Base-by-base conservation (phyloP, 1,140 invertebrate genomes). In the Hyles vespertilio region DNA sequence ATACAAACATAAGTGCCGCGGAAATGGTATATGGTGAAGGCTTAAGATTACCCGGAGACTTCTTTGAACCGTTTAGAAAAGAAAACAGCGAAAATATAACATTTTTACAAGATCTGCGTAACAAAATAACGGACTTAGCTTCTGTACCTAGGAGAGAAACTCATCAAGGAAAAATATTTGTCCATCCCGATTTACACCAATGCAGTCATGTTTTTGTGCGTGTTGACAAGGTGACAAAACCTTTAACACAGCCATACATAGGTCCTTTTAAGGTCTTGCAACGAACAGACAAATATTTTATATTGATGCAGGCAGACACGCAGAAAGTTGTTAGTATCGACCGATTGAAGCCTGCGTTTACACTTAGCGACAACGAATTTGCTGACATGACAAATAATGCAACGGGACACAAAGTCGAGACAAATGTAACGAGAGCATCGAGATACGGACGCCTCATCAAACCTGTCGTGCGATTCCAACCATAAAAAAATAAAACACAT, bases 41-140 rank as follows among this genome's bases (percentile, higher is more conserved):
- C 8, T 40, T 61, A 45, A 32, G 59, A 22, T 56, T 61, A 5
- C 50, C 52, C 5, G 59, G 53, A 2, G 46, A 61, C 32, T 61
- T 61, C 22, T 61, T 32, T 32, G 22, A 55, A 45, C 36, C 52
- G 40, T 46, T 45, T 32, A 55, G 53, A 22, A 22, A 22, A 22
- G 22, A 22, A 22, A 22, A 22, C 22, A 22, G 22, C 22, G 22
- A 22, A 22, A 22, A 22, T 22, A 22, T 22, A 22, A 22, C 22
- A 22, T 22, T 22, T 22, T 22, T 22, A 22, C 22, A 22, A 22
- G 22, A 22, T 45, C 9, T 47, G 3, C 9, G 34, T 0, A 22
- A 59, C 8, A 53, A 59, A 11, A 52, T 59, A 2, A 5, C 10
- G 9, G 43, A 46, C 2, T 22, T 9, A 8, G 51, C 33, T 40